phyloP scores from a whole-genome alignment of 2,888 invertebrate genomes.

The Pandemis heparana region DNA sequence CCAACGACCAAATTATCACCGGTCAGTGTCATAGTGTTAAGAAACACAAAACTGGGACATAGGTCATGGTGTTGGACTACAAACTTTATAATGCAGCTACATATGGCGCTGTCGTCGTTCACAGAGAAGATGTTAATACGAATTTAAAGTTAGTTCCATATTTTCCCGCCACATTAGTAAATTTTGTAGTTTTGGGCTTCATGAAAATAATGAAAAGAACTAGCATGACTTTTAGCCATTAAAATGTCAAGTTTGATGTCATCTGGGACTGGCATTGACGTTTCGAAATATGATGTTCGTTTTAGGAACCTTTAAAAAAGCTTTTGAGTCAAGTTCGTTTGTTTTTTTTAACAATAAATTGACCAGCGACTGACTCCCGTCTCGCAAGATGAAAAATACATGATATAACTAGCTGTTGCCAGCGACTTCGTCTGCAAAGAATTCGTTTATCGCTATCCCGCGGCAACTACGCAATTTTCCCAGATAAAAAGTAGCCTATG shows the following conservation, averaged over 20 bases:
- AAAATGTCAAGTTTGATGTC: too few relatives aligned
- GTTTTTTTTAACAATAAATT: too few relatives aligned
- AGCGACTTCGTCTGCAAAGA: too few relatives aligned
- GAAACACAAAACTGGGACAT: conserved; percentile 29
- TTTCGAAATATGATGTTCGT: background rate
- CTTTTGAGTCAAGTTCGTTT: background rate
- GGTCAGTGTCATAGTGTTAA: conserved; percentile 18
- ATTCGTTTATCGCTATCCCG: too few relatives aligned
- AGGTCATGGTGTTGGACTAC: conserved; percentile 26
- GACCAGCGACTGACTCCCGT: too few relatives aligned
- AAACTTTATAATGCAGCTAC: background rate
- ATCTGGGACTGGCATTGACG: background rate
- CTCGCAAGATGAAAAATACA: too few relatives aligned
- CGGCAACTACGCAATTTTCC: too few relatives aligned
- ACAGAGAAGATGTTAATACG: background rate
- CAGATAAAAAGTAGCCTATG: too few relatives aligned
- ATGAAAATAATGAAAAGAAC: background rate
- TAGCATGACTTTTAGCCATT: background rate
- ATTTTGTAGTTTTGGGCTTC: background rate
- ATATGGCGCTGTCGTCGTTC: background rate
- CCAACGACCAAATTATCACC: conserved; percentile 29
- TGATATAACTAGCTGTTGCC: too few relatives aligned
- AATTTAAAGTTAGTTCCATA: background rate
- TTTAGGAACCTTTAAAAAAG: background rate
- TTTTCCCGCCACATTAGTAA: background rate